Percentiles rank a stretch among this genome's conserved stretches.
phyloP scores from a whole-genome alignment of 2,888 invertebrate species.

The Lordiphosa andalusiaca region DNA sequence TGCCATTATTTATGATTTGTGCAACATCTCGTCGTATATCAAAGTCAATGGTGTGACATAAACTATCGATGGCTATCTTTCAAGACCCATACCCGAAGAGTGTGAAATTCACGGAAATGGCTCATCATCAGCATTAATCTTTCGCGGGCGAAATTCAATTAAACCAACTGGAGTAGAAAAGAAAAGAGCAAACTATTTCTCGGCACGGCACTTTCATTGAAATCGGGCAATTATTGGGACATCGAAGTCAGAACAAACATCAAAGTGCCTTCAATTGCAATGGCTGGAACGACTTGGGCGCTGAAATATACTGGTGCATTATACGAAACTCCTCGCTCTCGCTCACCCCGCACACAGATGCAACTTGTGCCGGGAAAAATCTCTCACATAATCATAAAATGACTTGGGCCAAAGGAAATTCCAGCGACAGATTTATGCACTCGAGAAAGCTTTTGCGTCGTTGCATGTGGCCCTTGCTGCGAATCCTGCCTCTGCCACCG shows the following conservation, averaged over 20 bases:
- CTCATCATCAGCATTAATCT: background rate
- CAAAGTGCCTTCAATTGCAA: slow-evolving; percentile 61
- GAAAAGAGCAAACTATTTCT: slow-evolving; percentile 12
- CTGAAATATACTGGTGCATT: slow-evolving; percentile 64
- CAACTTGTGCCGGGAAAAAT: slow-evolving; percentile 66
- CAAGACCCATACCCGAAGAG: background rate
- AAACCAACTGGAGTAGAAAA: slow-evolving; percentile 11
- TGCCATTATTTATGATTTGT: slow-evolving; percentile 80
- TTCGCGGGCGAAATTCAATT: background rate
- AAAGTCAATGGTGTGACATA: slow-evolving; percentile 76
- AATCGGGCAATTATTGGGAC: slow-evolving; percentile 54
- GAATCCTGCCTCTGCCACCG: slow-evolving; percentile 17
- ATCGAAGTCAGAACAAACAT: slow-evolving; percentile 59
- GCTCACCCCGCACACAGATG: slow-evolving; percentile 24
- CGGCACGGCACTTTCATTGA: slow-evolving; percentile 18
- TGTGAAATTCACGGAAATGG: background rate
- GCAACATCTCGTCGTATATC: slow-evolving; percentile 78
- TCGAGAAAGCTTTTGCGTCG: slow-evolving; percentile 69
- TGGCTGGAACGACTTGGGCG: slow-evolving; percentile 48
- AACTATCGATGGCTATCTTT: slow-evolving; percentile 74
- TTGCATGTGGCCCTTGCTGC: slow-evolving; percentile 36
- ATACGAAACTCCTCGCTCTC: slow-evolving; percentile 30
- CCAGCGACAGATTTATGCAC: slow-evolving; percentile 67
- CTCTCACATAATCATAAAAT: slow-evolving; percentile 74
- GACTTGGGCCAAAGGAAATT: slow-evolving; percentile 68